Base-by-base conservation (phyloP, 2,113 vertebrate genomes). In the Bothrops jararaca region DNA sequence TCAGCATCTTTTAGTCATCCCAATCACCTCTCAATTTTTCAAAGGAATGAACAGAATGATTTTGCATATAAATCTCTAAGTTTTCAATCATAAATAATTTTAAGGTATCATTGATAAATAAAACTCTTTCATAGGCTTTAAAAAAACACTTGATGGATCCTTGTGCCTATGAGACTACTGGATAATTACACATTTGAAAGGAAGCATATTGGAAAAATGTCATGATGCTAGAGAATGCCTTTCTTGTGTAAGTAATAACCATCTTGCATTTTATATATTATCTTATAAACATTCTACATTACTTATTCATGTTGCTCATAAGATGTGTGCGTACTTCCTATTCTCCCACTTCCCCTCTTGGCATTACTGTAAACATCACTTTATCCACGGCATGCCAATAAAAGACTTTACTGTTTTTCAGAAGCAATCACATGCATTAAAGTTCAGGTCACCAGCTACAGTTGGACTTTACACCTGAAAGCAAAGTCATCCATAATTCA, bases 381-480 rank as follows among this genome's bases (percentile, higher is more conserved):
- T 96, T 97, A 96, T 96, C 97, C 95, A 96, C 96, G 96, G 96
- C 96, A 97, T 97, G 97, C 97, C 97, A 93, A 97, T 94, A 97
- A 95, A 95, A 95, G 95, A 97, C 97, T 97, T 96, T 94, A 94
- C 95, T 97, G 96, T 96, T 97, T 26, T 97, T 98, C 94, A 97
- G 96, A 98, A 98, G 97, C 97, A 98, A 97, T 98, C 98, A 98
- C 98, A 99, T 98, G 98, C 98, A 98, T 97, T 97, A 95, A 97
- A 97, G 94, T 95, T 96, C 97, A 95, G 93, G 93, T 96, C 96
- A 96, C 96, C 98, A 97, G 95, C 96, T 80, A 93, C 94, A 92
- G 93, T 94, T 93, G 95, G 85, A 91, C 90, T 97, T 96, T 96
- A 95, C 94, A 93, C 93, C 96, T 96, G 85, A 86, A 96, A 96